Conservation (phyloP, 2,113 vertebrate species). For the Cyanoramphus novaezelandiae region DNA sequence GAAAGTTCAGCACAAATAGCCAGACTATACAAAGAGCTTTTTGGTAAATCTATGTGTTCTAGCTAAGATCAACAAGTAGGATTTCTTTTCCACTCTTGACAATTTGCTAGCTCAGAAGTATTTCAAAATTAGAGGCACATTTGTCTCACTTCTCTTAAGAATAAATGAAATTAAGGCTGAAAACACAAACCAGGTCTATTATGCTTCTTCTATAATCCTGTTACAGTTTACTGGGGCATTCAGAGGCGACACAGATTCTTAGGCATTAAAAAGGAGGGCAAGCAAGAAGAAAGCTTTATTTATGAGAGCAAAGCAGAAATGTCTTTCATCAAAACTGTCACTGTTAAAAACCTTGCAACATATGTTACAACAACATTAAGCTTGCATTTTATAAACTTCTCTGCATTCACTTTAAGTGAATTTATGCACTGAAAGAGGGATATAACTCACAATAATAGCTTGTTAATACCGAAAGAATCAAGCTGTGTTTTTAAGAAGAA, state of each 20-base stretch:
- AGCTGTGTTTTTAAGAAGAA: constrained; percentile 88
- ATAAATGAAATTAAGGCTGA: neutral
- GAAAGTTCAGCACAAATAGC: neutral
- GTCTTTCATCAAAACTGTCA: constrained; percentile 76
- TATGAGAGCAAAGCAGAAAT: constrained; percentile 63
- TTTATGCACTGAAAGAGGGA: constrained; percentile 81
- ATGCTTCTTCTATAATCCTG: neutral
- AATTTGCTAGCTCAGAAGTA: neutral
- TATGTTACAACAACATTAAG: constrained; percentile 77
- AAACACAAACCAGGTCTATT: neutral
- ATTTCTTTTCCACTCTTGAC: neutral
- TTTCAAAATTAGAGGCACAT: neutral
- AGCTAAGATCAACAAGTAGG: neutral
- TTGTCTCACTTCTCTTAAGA: constrained; percentile 14
- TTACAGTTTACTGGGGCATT: constrained; percentile 23
- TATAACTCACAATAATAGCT: constrained; percentile 94
- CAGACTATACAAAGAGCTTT: neutral
- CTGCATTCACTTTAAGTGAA: constrained; percentile 79
- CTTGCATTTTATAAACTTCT: constrained; percentile 81
- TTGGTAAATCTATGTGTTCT: neutral
- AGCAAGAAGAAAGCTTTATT: constrained; percentile 69
- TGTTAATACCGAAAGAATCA: constrained; percentile 91
- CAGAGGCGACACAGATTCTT: constrained; percentile 19
- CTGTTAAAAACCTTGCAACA: constrained; percentile 65
- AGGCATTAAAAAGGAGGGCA: constrained; percentile 48